Percentiles rank a stretch among this genome's conserved stretches.
phyloP scores from a whole-genome alignment of 2,113 vertebrate species.

The Toxotes jaculatrix region DNA sequence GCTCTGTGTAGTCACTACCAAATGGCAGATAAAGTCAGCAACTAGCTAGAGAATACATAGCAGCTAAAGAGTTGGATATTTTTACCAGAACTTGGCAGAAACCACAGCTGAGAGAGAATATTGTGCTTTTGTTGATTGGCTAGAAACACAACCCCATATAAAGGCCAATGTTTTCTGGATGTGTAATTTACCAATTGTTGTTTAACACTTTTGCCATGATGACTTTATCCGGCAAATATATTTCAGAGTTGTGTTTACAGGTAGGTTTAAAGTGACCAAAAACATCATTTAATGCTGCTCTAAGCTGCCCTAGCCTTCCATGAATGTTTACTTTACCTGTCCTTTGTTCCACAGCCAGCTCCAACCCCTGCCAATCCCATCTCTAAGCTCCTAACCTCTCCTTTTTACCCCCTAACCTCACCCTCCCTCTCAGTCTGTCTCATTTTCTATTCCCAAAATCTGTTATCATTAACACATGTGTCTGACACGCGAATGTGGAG shows the following conservation, averaged over 20 bases:
- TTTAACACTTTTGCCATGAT: neutral
- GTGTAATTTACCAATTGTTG: neutral
- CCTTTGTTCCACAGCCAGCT: neutral
- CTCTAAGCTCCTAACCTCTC: neutral
- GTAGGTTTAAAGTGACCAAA: neutral
- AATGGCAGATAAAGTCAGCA: neutral
- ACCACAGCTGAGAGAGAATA: neutral
- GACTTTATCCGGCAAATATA: neutral
- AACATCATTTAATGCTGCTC: neutral
- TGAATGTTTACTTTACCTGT: neutral
- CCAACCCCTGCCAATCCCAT: neutral
- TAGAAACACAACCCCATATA: too few relatives aligned
- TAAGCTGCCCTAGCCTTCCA: neutral
- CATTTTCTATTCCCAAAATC: slow-evolving; percentile 46
- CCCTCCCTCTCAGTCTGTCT: neutral
- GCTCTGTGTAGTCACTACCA: neutral
- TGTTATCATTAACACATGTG: slow-evolving; percentile 64
- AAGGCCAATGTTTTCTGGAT: neutral
- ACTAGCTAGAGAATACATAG: neutral
- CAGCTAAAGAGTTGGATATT: too few relatives aligned
- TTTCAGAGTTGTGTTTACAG: neutral
- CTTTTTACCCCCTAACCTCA: neutral
- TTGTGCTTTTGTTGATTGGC: neutral
- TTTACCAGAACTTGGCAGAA: neutral
- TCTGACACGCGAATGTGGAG: slow-evolving; percentile 47